Conservation (phyloP, 1,140 invertebrate species). For the Drosophila hydei region DNA sequence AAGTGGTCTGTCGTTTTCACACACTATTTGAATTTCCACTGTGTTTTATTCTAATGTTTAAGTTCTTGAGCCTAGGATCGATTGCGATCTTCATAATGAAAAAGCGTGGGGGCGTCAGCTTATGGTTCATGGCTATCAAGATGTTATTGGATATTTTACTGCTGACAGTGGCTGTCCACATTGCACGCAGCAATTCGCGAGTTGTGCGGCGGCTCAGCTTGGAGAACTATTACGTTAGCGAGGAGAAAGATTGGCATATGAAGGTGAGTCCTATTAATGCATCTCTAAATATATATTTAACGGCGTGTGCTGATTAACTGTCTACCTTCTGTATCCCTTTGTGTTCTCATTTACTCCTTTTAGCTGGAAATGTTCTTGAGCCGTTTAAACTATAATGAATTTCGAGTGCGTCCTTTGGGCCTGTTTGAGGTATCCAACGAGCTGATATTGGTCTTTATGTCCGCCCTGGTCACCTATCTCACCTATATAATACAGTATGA, state of each 20-base stretch:
- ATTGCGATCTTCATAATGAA: constrained; percentile 25
- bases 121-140: constrained; percentile 36
- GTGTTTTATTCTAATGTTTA: constrained; percentile 34
- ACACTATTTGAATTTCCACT: constrained; percentile 52
- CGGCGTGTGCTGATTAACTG: too few species aligned
- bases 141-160: constrained; percentile 49
- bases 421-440: constrained; percentile 69
- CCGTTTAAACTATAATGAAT: constrained; percentile 46
- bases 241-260: constrained; percentile 31
- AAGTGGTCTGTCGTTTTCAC: constrained; percentile 29
- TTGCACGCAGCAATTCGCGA: constrained; percentile 33
- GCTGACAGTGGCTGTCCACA: constrained; percentile 46
- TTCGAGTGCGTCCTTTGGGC: constrained; percentile 58
- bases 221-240: constrained; percentile 57
- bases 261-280: constrained; percentile 31
- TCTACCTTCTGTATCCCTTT: too few species aligned
- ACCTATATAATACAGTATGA: constrained; percentile 62
- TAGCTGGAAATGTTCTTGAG: constrained; percentile 61
- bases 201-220: constrained; percentile 43
- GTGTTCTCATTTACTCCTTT: not conserved
- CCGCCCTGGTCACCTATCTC: constrained; percentile 61
- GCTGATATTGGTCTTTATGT: constrained; percentile 62
- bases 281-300: too few species aligned
- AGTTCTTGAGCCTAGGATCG: constrained; percentile 32
- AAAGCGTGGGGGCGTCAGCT: too few species aligned